Conservation (phyloP, 2,113 vertebrate genomes). For the Reinhardtius hippoglossoides region DNA sequence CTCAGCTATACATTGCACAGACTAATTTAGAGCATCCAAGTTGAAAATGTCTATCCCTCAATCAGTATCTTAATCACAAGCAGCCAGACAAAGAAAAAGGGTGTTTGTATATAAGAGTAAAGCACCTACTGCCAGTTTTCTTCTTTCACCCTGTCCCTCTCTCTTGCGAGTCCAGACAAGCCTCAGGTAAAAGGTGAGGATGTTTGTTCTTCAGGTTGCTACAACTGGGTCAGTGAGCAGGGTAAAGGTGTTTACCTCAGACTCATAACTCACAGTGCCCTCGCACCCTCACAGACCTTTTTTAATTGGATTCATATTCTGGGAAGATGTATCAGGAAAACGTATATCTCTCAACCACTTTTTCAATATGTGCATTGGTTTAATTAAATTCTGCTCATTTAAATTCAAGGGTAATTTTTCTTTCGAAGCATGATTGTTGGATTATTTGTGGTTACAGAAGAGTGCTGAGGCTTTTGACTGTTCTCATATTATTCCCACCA, state of each 20-base stretch:
- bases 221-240: conserved; percentile 63
- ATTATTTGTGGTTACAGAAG: conserved; percentile 15
- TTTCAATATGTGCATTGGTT: not conserved
- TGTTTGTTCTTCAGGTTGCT: conserved; percentile 61
- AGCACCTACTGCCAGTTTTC: conserved; percentile 4
- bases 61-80: conserved; percentile 41
- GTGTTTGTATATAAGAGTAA: not conserved
- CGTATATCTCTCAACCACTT: not conserved
- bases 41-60: conserved; percentile 3
- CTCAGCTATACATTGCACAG: not conserved
- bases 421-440: not conserved
- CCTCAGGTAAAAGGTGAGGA: conserved; percentile 56
- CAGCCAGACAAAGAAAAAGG: conserved; percentile 30
- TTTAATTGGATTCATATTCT: conserved; percentile 1
- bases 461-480: not conserved
- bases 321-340: not conserved
- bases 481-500: no score
- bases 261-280: conserved; percentile 20
- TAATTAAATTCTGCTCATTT: not conserved
- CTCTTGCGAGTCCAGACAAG: conserved; percentile 61
- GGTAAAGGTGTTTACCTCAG: conserved; percentile 41
- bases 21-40: not conserved
- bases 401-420: not conserved
- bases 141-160: conserved; percentile 7
- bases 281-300: conserved; percentile 8